These are phyloP conservation scores for Automeris io DNA, from an alignment of 2,888 invertebrate species.

Conservation along the genomic window DNA sequence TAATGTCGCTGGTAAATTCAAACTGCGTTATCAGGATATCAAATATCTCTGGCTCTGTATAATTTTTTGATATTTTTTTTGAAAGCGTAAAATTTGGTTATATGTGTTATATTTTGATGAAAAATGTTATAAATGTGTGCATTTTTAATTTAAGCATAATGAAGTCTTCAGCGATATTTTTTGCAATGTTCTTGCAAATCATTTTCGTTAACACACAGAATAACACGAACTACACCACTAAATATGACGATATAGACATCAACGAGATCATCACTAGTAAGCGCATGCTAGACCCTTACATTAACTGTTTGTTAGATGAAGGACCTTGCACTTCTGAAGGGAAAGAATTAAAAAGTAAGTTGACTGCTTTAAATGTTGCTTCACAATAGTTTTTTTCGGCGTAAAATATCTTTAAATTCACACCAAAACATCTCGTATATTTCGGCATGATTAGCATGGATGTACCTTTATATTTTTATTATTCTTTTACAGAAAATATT, in stretches of 20 bases:
- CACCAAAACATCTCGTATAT: too few relatives aligned
- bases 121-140: background rate
- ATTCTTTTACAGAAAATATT: constrained; percentile 69
- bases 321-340: constrained; percentile 85
- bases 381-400: too few relatives aligned
- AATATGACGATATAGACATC: constrained; percentile 84
- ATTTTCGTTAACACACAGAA: constrained; percentile 15
- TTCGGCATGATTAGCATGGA: too few relatives aligned
- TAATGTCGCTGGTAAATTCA: too few relatives aligned
- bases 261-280: constrained; percentile 82
- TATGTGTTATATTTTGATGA: background rate
- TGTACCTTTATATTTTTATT: background rate
- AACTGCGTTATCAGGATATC: too few relatives aligned
- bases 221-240: constrained; percentile 75
- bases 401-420: too few relatives aligned
- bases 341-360: constrained; percentile 81
- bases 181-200: constrained; percentile 14
- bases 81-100: too few relatives aligned
- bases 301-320: constrained; percentile 81
- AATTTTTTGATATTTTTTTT: too few relatives aligned
- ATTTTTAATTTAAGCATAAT: constrained; percentile 6
- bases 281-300: constrained; percentile 81
- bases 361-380: too few relatives aligned
- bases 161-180: constrained; percentile 12
- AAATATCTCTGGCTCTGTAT: too few relatives aligned